Evolutionary conservation across 2,888 invertebrate species (phyloP), one percentile per base, ranked within the genome.

Genomic region (Nycteola revayana): DNA sequence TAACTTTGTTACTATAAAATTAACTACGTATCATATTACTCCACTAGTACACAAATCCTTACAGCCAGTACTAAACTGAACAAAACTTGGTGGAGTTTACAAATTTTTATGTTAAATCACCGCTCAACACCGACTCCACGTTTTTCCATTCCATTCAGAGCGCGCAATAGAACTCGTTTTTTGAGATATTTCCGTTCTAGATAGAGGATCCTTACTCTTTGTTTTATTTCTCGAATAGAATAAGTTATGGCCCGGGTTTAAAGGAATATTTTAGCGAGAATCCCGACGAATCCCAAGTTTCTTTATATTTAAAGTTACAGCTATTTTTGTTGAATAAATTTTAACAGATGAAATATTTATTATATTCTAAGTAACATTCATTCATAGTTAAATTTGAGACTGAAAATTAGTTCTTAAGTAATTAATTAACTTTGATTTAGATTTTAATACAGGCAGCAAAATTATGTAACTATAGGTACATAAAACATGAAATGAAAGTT

Each of bases 261-360:
- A 73, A 60, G 57, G 66, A 72, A 75, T 74, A 76, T 70, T 71
- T 67, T 65, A 72, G 68, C 56, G 58, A 62, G 33, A 65, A 66
- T 61, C 64, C 46, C 64, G 50, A 60, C 57, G 63, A 66, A 53
- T 45, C 27, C 24, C 41, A 37, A 53, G 31, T 39, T 58, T 41
- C 46, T 50, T 42, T 50, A 43, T 51, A 37, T 44, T 43, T 33
- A 18, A 48, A 43, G 28, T 50, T 45, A 33, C 32, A 48, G 36
- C 26, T 44, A 57, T 47, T 44, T 43, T 41, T 44, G 47, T 47
- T 37, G 27, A 37, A 45, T 14, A 49, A 36, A 27, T 39, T 46
- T 2, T 3, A 37, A 27, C 10, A 44, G 10, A 35, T 49, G 17
- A 38, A 50, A 28, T 40, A 38, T 49, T 45, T 38, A 40, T 39